Evolutionary conservation across 2,888 invertebrate genomes (phyloP).

Genomic region (Tigriopus californicus): DNA sequence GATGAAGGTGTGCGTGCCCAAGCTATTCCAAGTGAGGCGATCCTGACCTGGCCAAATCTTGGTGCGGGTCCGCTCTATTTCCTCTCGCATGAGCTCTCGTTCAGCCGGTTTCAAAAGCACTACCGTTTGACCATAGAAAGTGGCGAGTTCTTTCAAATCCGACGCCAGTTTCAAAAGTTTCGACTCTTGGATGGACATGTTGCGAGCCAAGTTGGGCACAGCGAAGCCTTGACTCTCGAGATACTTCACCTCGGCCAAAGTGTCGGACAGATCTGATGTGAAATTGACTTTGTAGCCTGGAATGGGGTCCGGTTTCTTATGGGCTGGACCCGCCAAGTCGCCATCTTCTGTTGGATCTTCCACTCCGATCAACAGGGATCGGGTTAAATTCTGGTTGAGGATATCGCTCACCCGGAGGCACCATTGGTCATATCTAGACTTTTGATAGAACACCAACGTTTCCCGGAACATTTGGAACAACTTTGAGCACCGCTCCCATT

Average conservation of each 20-base stretch:
- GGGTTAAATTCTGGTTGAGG: constrained; percentile 1
- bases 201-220: constrained; percentile 13
- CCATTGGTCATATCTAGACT: constrained; percentile 6
- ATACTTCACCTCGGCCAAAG: constrained; percentile 13
- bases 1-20: constrained; percentile 45
- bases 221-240: constrained; percentile 10
- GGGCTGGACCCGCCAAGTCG: background rate
- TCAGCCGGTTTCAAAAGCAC: constrained; percentile 48
- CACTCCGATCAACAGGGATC: background rate
- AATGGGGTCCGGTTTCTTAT: background rate
- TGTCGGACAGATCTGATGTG: constrained; percentile 14
- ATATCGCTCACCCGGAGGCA: constrained; percentile 10
- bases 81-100: constrained; percentile 33
- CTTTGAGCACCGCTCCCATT: background rate
- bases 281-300: constrained; percentile 10
- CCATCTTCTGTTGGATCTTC: background rate
- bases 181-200: constrained; percentile 14
- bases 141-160: background rate
- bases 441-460: constrained; percentile 8
- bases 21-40: constrained; percentile 65
- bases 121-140: constrained; percentile 41
- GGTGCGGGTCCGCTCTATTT: constrained; percentile 46
- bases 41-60: constrained; percentile 59
- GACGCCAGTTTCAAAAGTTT: constrained; percentile 6
- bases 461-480: too few relatives aligned